Conservation (phyloP, 2,113 vertebrate genomes). For the Spilogale gracilis region DNA sequence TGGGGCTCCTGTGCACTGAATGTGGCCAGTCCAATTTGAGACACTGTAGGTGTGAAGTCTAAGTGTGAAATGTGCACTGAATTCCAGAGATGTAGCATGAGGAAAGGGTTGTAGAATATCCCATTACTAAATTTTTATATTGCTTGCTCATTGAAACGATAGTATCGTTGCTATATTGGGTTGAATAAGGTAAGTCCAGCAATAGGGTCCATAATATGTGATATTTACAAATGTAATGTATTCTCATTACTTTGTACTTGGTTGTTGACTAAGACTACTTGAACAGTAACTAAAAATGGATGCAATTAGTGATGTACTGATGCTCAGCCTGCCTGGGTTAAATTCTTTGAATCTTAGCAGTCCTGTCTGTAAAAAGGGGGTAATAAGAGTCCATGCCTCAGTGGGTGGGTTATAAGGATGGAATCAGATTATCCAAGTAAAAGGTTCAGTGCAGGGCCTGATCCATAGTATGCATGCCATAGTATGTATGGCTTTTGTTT, state of each 20-base stretch:
- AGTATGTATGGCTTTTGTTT: background rate
- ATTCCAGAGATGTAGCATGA: background rate
- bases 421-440: background rate
- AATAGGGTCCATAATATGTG: background rate
- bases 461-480: background rate
- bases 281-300: background rate
- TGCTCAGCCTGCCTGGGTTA: background rate
- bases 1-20: too few species aligned
- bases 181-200: background rate
- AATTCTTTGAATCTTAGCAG: background rate
- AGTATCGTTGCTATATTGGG: background rate
- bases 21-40: background rate
- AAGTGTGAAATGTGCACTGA: background rate
- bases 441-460: background rate
- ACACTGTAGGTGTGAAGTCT: background rate
- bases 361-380: background rate
- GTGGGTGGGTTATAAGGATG: background rate
- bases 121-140: background rate
- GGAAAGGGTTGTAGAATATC: background rate
- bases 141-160: background rate
- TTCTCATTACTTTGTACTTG: background rate
- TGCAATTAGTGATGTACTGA: background rate
- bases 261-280: background rate
- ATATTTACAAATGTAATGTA: background rate
- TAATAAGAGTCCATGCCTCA: background rate